Evolutionary conservation across 2,797 vertebrate genomes (phyloP), one percentile per base, ranked within the genome.

Genomic region (Tinamus major): DNA sequence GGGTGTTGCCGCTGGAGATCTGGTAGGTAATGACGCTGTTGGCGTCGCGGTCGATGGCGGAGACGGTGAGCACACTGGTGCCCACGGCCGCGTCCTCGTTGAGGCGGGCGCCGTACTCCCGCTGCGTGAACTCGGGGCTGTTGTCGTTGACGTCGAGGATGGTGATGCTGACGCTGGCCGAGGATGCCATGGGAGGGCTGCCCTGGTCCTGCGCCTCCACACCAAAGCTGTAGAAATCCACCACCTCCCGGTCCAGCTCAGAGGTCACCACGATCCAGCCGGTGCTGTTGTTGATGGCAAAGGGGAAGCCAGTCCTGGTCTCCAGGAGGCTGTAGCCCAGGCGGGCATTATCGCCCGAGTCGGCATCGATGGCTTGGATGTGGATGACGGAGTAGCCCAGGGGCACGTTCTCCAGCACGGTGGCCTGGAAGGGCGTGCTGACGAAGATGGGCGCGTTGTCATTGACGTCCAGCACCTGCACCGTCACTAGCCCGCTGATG

Each of bases 381-480:
- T 99, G 99, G 87, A 99, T 98, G 67, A 99, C 98, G 1, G 99
- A 99, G 96, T 99, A 99, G 81, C 99, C 99, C 46, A 98, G 61
- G 0, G 99, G 99, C 44, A 99, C 98, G 1, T 99, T 99, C 97
- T 99, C 99, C 62, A 99, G 96, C 44, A 99, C 99, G 0, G 99
- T 99, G 59, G 99, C 98, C 97, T 99, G 99, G 95, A 99, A 99
- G 0, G 99, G 99, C 0, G 99, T 99, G 97, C 99, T 99, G 91
- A 99, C 99, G 2, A 99, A 99, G 93, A 99, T 99, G 41, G 99
- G 99, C 4, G 98, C 98, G 0, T 99, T 99, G 93, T 99, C 99
- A 0, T 99, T 99, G 27, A 99, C 96, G 6, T 99, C 99, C 94
- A 99, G 79, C 81, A 99, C 99, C 93, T 99, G 99, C 74, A 99